phyloP scores from a whole-genome alignment of 2,888 invertebrate genomes.

The Noctua pronuba region DNA sequence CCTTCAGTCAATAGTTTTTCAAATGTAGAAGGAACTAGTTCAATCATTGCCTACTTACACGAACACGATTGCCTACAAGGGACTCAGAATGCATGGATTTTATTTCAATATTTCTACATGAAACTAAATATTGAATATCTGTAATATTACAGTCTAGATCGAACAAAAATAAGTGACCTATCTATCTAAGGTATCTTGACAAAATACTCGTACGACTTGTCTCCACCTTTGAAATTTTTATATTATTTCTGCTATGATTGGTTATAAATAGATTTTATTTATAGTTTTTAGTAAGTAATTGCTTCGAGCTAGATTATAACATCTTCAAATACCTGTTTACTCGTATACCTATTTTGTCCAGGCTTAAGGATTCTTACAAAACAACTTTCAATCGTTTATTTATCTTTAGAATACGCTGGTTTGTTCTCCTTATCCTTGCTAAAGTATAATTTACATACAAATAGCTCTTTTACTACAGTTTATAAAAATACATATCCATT shows the following conservation, averaged over 20 bases:
- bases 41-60: background rate
- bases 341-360: background rate
- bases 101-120: background rate
- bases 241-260: background rate
- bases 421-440: background rate
- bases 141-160: background rate
- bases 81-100: background rate
- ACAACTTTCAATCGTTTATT: background rate
- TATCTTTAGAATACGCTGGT: background rate
- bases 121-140: background rate
- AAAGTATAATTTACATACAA: conserved; percentile 14
- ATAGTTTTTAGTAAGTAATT: background rate
- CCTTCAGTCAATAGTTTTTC: background rate
- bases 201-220: background rate
- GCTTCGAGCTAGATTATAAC: background rate
- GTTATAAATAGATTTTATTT: background rate
- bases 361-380: background rate
- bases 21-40: background rate
- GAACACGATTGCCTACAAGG: background rate
- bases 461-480: background rate
- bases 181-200: background rate
- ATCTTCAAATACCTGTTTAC: conserved; percentile 12
- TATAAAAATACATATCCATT: background rate
- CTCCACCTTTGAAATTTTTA: background rate
- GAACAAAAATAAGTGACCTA: background rate